A percentile compares a stretch with the other conserved stretches of the same genome.
Conservation (phyloP, 2,888 invertebrate species). For the Erpobdella octoculata region DNA sequence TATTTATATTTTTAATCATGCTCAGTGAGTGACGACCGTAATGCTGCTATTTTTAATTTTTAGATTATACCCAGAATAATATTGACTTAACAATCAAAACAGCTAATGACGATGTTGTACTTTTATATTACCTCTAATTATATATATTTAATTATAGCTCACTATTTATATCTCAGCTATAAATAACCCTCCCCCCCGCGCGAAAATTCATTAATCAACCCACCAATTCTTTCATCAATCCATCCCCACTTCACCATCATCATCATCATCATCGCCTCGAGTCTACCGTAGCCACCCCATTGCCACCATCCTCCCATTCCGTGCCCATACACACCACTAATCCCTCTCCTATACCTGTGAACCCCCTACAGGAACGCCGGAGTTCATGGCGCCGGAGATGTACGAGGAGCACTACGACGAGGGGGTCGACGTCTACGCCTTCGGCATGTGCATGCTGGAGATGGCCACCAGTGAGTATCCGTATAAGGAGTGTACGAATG, state of each 20-base stretch:
- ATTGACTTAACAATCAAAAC: too few species aligned
- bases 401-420: conserved; percentile 99
- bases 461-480: conserved; percentile 99
- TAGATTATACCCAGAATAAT: too few species aligned
- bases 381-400: conserved; percentile 97
- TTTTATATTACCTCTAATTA: too few species aligned
- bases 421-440: conserved; percentile 96
- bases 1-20: too few species aligned
- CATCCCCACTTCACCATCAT: background rate
- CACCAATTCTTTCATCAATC: background rate
- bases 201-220: background rate
- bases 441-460: conserved; percentile 99
- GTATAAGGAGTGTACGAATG: conserved; percentile 93
- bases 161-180: too few species aligned
- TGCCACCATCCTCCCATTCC: background rate
- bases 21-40: too few species aligned
- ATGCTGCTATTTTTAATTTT: too few species aligned
- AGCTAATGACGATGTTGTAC: too few species aligned
- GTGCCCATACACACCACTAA: background rate
- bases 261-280: background rate
- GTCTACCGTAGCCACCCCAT: background rate
- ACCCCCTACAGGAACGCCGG: conserved; percentile 66
- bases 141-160: too few species aligned
- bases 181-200: too few species aligned
- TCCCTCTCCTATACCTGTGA: background rate